A percentile compares a stretch with the other conserved stretches of the same genome.
Conservation (phyloP, 2,113 vertebrate genomes). For the Ophthalmolycus amberensis region DNA sequence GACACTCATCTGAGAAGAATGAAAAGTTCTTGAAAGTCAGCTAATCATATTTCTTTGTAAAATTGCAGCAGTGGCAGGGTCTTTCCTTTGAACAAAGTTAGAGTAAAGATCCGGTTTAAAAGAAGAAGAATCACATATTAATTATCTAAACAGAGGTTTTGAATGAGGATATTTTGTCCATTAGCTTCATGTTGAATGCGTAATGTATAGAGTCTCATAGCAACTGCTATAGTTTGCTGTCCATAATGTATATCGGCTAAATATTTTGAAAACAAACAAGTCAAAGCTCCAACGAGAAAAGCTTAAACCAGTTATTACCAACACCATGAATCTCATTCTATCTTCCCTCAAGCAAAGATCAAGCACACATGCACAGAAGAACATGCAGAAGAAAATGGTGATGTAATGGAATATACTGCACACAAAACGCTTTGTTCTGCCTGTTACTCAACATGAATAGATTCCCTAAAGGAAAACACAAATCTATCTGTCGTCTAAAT, state of each 20-base stretch:
- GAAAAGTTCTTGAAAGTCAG: slow-evolving; percentile 30
- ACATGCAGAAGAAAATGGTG: not conserved
- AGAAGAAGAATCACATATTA: not conserved
- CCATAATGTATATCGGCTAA: not conserved
- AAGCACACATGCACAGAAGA: not conserved
- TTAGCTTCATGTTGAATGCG: slow-evolving; percentile 9
- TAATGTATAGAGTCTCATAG: not conserved
- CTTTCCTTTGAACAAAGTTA: slow-evolving; percentile 45
- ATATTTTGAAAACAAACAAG: not conserved
- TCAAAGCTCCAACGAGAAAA: not conserved
- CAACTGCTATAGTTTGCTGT: not conserved
- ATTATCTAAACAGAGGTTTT: slow-evolving; percentile 2
- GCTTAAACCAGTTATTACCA: not conserved
- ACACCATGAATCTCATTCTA: slow-evolving; percentile 5
- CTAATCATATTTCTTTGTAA: slow-evolving; percentile 38
- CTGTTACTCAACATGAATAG: slow-evolving; percentile 10
- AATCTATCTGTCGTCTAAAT: slow-evolving; percentile 20
- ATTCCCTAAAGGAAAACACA: slow-evolving; percentile 9
- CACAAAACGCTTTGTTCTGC: not conserved
- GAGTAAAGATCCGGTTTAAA: slow-evolving; percentile 16
- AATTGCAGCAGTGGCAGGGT: not conserved
- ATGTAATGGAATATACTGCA: not conserved
- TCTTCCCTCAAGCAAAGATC: not conserved
- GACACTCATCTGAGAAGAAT: slow-evolving; percentile 37
- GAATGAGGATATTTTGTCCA: slow-evolving; percentile 2